Evolutionary conservation across 1,140 invertebrate genomes (phyloP).

Genomic region (Sweltsa coloradensis): DNA sequence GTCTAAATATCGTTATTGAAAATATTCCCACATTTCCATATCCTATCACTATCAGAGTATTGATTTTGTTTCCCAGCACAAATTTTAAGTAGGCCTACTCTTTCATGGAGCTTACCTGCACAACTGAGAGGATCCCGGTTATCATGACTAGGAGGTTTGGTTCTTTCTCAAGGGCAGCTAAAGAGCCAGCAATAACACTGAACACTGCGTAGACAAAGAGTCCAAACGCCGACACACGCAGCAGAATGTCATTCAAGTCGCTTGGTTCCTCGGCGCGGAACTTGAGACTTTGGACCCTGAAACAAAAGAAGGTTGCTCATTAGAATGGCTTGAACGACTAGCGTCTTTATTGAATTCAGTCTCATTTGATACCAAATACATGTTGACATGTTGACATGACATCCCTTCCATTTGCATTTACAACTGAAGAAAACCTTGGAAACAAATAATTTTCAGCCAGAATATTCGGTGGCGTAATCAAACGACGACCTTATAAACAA

Average conservation of each 20-base stretch:
- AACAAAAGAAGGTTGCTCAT: conserved; percentile 23
- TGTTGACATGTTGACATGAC: not conserved
- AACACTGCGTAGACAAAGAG: conserved; percentile 86
- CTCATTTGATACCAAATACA: not conserved
- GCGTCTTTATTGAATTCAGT: not conserved
- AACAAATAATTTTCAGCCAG: not conserved
- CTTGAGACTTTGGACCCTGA: conserved; percentile 71
- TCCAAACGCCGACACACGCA: conserved; percentile 83
- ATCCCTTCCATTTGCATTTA: not conserved
- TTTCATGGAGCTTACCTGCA: conserved; percentile 43
- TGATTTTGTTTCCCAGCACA: no score
- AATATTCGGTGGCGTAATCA: no score
- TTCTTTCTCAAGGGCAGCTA: conserved; percentile 69
- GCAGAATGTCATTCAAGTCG: conserved; percentile 77
- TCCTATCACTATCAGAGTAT: no score
- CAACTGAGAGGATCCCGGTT: conserved; percentile 70
- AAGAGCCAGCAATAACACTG: conserved; percentile 79
- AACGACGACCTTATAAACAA: no score
- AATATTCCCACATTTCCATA: no score
- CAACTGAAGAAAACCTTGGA: not conserved
- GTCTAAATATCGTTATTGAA: no score
- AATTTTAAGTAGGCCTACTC: no score
- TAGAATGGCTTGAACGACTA: conserved; percentile 6
- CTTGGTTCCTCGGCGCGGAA: conserved; percentile 81
- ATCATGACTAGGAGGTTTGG: conserved; percentile 82